Percentiles rank a stretch among this genome's conserved stretches.
phyloP scores from a whole-genome alignment of 2,113 vertebrate species.

The Mustela nigripes region DNA sequence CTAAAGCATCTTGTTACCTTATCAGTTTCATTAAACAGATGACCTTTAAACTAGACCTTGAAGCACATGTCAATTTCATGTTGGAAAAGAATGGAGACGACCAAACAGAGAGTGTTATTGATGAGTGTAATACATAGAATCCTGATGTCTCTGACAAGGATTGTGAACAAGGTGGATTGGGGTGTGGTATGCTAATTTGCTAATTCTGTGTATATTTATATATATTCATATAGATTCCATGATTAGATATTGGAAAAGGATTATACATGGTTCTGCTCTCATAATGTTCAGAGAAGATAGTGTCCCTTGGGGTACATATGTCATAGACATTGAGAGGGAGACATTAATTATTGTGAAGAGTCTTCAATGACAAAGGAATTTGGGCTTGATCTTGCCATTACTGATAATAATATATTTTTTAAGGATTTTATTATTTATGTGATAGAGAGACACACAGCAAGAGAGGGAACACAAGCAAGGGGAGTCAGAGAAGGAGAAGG shows the following conservation, averaged over 20 bases:
- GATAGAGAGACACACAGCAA: too few relatives aligned
- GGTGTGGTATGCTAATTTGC: neutral
- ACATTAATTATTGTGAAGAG: neutral
- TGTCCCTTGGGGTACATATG: accelerated
- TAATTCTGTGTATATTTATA: neutral
- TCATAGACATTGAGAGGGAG: accelerated
- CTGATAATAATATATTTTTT: neutral
- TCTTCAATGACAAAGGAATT: neutral
- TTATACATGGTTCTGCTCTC: neutral
- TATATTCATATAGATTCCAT: neutral
- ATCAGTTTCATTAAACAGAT: neutral
- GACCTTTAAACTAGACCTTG: neutral
- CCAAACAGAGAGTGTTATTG: neutral
- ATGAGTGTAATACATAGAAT: neutral
- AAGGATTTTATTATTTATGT: too few relatives aligned
- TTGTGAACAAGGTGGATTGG: neutral
- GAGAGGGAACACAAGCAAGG: too few relatives aligned
- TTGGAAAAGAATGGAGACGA: neutral
- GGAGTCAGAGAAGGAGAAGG: too few relatives aligned
- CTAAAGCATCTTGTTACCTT: neutral
- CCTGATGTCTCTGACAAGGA: neutral
- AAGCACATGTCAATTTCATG: neutral
- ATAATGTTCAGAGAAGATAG: neutral
- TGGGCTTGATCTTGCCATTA: neutral
- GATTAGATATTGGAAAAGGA: neutral